Evolutionary conservation across 2,113 vertebrate genomes (phyloP), one percentile per base, ranked within the genome.

Genomic region (Anolis carolinensis): DNA sequence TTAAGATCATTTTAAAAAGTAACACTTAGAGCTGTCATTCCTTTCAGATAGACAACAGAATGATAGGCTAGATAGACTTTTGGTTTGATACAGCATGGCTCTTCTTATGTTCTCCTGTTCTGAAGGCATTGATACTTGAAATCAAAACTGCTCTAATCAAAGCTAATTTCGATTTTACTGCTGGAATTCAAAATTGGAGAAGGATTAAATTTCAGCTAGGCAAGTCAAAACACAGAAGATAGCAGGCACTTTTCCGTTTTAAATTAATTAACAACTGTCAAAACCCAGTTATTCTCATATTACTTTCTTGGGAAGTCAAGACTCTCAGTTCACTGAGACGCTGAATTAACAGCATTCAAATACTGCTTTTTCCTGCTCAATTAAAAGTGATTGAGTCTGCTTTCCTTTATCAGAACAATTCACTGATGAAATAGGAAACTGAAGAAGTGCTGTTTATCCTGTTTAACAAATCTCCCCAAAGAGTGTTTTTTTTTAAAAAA

Each of bases 371-470:
- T 68, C 87, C 75, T 78, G 63, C 70, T 27, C 52, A 87, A 81
- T 82, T 82, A 93, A 65, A 92, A 91, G 67, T 50, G 8, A n/a
- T n/a, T n/a, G 83, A 84, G 92, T 27, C 16, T 8, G 73, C 16
- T 39, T 65, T 63, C 77, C 90, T 86, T 89, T 89, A 82, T 7
- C 83, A 71, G 79, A 93, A n/a, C 76, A 63, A 81, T 93, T 88
- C 85, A 86, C 89, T 91, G 86, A 92, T 85, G 81, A 85, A 93
- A 91, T 82, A 62, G 70, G 70, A 93, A 94, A 94, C 89, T 85
- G 90, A 89, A 91, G 79, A 65, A 86, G 36, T 77, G 74, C 89
- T 90, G 93, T 85, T 94, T 92, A 89, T 91, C 52, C 55, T 88
- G 84, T 65, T 94, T 94, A 93, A 89, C 88, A 87, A 90, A 81